phyloP scores from a whole-genome alignment of 2,888 invertebrate genomes.

The Abrostola triplasia region DNA sequence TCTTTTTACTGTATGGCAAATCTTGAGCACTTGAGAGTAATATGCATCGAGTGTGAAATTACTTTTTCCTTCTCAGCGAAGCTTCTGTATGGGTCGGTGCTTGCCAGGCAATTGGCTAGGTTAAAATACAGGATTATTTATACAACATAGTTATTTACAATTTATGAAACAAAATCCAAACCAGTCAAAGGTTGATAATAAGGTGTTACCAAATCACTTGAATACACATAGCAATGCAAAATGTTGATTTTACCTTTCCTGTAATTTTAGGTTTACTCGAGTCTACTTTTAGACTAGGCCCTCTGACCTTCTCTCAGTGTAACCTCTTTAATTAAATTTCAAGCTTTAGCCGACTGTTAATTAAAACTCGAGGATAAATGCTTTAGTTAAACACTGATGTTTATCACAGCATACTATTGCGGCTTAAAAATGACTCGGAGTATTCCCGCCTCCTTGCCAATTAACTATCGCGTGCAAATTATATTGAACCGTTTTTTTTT shows the following conservation, averaged over 20 bases:
- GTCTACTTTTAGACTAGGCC: neutral
- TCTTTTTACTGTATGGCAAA: constrained; percentile 44
- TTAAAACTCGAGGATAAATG: constrained; percentile 19
- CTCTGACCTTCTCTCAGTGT: neutral
- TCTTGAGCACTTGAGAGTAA: constrained; percentile 29
- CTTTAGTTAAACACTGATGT: constrained; percentile 8
- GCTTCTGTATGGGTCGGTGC: constrained; percentile 23
- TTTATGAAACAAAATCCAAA: no score
- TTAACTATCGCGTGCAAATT: neutral
- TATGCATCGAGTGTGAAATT: constrained; percentile 27
- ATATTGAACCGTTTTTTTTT: no score
- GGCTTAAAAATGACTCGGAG: constrained; percentile 1
- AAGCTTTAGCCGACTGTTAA: constrained; percentile 5
- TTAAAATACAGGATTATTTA: no score
- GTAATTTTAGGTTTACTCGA: neutral
- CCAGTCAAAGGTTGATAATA: no score
- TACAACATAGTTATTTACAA: no score
- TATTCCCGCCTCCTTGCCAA: neutral
- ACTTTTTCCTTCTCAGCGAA: constrained; percentile 35
- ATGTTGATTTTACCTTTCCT: no score
- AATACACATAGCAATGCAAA: no score
- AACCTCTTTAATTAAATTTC: neutral
- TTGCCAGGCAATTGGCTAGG: constrained; percentile 25
- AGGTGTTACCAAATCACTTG: no score
- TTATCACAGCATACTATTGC: constrained; percentile 12